These are phyloP conservation scores for Apodemia duryi DNA, from an alignment of 2,888 invertebrate genomes.

Conservation along the genomic window DNA sequence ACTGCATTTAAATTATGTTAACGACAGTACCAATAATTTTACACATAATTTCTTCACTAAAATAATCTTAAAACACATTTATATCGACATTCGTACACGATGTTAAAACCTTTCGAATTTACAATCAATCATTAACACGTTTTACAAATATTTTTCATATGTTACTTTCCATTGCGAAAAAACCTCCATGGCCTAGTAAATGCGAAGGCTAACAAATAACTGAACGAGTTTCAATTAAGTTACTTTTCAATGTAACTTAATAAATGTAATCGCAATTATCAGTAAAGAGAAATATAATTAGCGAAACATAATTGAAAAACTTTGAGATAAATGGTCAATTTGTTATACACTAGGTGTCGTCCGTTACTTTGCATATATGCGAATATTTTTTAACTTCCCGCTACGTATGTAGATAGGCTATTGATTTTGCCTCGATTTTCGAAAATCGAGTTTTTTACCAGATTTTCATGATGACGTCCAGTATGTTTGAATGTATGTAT, in stretches of 20 bases:
- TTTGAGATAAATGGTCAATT: background rate
- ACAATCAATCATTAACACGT: constrained; percentile 12
- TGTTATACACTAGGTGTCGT: background rate
- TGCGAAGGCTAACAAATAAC: constrained; percentile 42
- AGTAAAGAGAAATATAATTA: constrained; percentile 33
- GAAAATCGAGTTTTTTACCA: too few species aligned
- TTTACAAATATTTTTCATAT: constrained; percentile 1
- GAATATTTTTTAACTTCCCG: too few species aligned
- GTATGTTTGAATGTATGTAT: too few species aligned
- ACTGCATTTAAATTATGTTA: background rate
- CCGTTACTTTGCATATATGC: too few species aligned
- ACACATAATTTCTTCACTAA: background rate
- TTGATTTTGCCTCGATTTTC: too few species aligned
- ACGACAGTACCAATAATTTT: background rate
- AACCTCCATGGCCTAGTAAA: constrained; percentile 29
- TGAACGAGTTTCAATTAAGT: constrained; percentile 48
- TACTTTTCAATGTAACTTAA: constrained; percentile 51
- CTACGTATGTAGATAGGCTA: too few species aligned
- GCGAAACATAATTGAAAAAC: background rate
- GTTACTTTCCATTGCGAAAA: constrained; percentile 14
- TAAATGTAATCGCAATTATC: constrained; percentile 48
- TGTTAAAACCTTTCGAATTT: constrained; percentile 16
- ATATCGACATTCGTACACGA: constrained; percentile 1
- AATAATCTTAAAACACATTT: background rate
- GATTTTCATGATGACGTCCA: too few species aligned